phyloP scores from a whole-genome alignment of 2,113 vertebrate species.

The Echinops telfairi region DNA sequence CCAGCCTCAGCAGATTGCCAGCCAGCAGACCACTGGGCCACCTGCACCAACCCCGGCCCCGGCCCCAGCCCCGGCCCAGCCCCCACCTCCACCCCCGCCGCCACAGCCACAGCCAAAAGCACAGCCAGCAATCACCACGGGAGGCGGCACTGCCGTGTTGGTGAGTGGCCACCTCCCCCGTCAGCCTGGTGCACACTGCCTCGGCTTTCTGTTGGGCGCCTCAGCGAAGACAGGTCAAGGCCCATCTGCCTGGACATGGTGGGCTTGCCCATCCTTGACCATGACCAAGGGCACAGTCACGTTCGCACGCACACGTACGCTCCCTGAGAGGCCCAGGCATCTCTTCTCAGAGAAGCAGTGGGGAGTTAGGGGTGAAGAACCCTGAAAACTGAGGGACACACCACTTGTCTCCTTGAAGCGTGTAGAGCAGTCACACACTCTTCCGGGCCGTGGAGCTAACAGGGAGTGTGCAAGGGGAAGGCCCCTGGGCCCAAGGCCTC shows the following conservation, averaged over 20 bases:
- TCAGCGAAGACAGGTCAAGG: neutral
- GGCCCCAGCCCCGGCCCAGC: constrained; percentile 88
- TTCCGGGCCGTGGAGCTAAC: too few relatives aligned
- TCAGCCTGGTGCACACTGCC: too few relatives aligned
- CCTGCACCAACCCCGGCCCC: constrained; percentile 83
- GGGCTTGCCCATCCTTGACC: too few relatives aligned
- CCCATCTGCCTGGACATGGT: neutral
- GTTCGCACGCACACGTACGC: neutral
- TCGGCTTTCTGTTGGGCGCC: too few relatives aligned
- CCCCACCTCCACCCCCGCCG: constrained; percentile 75
- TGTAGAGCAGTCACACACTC: too few relatives aligned
- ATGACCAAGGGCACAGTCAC: too few relatives aligned
- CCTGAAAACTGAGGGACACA: too few relatives aligned
- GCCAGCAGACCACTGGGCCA: constrained; percentile 61
- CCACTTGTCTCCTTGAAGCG: too few relatives aligned
- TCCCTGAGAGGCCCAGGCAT: neutral
- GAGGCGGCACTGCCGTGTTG: constrained; percentile 94
- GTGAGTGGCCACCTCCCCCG: constrained; percentile 85
- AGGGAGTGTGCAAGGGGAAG: too few relatives aligned
- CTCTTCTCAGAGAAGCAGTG: neutral
- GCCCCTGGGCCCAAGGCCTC: too few relatives aligned
- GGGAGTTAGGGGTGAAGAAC: too few relatives aligned
- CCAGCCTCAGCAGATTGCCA: constrained; percentile 66
- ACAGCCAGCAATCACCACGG: constrained; percentile 90
- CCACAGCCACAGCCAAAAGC: constrained; percentile 89